Evolutionary conservation across 1,140 invertebrate genomes (phyloP).

Genomic region (Glomeris maerens): DNA sequence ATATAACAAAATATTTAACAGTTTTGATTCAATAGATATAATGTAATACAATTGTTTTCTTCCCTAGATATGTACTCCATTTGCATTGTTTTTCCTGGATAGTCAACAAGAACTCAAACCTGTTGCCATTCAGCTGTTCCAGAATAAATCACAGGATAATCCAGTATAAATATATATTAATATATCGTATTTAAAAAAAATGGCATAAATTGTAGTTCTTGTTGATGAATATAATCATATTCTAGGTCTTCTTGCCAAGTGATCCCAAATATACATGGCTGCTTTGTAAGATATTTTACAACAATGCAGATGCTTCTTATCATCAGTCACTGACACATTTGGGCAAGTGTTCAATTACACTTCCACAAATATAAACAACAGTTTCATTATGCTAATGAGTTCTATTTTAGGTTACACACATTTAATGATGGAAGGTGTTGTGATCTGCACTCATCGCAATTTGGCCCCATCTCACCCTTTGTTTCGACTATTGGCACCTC

Average conservation of each 20-base stretch:
- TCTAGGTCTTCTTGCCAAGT: constrained; percentile 32
- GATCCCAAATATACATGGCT: constrained; percentile 35
- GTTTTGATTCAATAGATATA: constrained; percentile 9
- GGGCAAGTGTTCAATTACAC: constrained; percentile 22
- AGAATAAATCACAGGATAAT: constrained; percentile 32
- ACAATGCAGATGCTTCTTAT: constrained; percentile 35
- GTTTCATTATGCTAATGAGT: too few species aligned
- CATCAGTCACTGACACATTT: constrained; percentile 36
- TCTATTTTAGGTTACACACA: constrained; percentile 35
- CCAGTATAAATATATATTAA: constrained; percentile 28
- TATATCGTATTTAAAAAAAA: not conserved
- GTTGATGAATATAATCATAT: not conserved
- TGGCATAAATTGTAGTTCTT: not conserved
- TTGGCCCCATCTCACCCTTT: constrained; percentile 36
- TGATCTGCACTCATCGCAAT: constrained; percentile 31
- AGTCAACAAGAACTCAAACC: constrained; percentile 30
- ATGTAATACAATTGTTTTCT: constrained; percentile 1
- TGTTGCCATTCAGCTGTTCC: constrained; percentile 36
- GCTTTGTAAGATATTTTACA: constrained; percentile 39
- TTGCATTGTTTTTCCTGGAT: constrained; percentile 35
- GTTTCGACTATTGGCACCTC: constrained; percentile 35
- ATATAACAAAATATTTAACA: not conserved
- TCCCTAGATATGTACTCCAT: constrained; percentile 32
- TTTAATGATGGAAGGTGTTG: constrained; percentile 36
- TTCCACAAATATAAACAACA: too few species aligned